Evolutionary conservation across 2,888 invertebrate species (phyloP), one percentile per base, ranked within the genome.

Genomic region (Oscheius myriophilus): DNA sequence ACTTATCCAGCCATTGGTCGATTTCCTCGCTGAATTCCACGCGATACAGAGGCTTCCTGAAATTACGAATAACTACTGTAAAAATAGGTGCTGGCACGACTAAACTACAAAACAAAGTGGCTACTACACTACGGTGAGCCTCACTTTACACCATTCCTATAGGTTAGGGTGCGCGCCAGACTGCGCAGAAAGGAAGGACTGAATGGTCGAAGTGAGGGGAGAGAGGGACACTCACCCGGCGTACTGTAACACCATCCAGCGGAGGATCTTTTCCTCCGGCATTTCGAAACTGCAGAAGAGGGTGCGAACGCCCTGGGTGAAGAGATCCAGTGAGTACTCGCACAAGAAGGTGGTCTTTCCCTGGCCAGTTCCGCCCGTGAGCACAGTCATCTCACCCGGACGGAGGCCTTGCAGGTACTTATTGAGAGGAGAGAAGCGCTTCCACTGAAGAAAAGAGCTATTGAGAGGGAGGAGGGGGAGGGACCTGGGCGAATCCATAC

Each of bases 301-400:
- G 0, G 86, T 86, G 16, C 86, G 83, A 49, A 84, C 84, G 61
- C 86, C 86, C 67, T 86, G 86, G 0, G 74, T 80, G 67, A 79
- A 81, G 0, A 86, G 73, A 71, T 86, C 86, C 45, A 86, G 70
- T 3, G 84, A 70, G 64, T 86, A 86, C 71, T 86, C 86, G 70
- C 86, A 86, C 9, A 86, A 74, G 70, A 86, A 86, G 1, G 86
- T 86, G 3, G 86, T 86, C 71, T 86, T 86, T 42, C 86, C 86
- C 57, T 76, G 73, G 14, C 86, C 85, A 14, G 85, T 84, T 51
- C 79, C 81, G 16, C 86, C 86, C 16, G 84, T 86, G 9, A 86
- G 58, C n/a, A 86, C 82, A 14, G 86, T 86, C 71, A 79, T 71
- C 33, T 79, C 86, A 43, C 83, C 82, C 3, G 81, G 82, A 11